phyloP scores from a whole-genome alignment of 2,888 invertebrate species.

The Drosophila planitibia region DNA sequence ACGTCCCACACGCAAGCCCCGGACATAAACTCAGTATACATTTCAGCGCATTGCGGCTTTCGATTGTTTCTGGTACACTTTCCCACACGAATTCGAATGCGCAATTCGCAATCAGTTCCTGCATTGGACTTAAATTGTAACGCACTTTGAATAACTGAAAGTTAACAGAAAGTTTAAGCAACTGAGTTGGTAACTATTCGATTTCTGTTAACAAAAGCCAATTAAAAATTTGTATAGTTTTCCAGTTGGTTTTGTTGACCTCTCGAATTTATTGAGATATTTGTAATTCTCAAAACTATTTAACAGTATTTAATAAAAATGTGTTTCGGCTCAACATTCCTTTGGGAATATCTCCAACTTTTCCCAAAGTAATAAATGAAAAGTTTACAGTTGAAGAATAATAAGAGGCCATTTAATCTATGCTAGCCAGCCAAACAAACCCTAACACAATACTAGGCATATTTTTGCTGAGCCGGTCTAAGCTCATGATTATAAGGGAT shows the following conservation, averaged over 20 bases:
- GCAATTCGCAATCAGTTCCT: not conserved
- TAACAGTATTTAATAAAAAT: not conserved
- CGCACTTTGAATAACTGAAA: not conserved
- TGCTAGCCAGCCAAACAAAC: not conserved
- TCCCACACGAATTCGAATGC: slow-evolving; percentile 9
- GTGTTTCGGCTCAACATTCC: not conserved
- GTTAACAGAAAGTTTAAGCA: not conserved
- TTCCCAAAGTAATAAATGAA: not conserved
- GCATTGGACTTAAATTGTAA: not conserved
- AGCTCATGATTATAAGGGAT: not conserved
- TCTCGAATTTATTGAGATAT: not conserved
- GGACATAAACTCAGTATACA: slow-evolving; percentile 20
- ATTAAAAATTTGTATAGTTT: not conserved
- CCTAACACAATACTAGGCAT: not conserved
- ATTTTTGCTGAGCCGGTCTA: not conserved
- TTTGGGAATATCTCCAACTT: not conserved
- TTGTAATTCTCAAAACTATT: not conserved
- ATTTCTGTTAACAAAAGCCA: not conserved
- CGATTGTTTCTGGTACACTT: slow-evolving; percentile 20
- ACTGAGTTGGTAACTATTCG: not conserved
- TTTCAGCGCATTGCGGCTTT: slow-evolving; percentile 26
- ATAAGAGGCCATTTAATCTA: not conserved
- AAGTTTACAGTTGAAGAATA: not conserved
- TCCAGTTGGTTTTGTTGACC: not conserved
- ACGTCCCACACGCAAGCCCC: not conserved